Base-by-base conservation (phyloP, 2,113 vertebrate genomes). In the Sturnus vulgaris region DNA sequence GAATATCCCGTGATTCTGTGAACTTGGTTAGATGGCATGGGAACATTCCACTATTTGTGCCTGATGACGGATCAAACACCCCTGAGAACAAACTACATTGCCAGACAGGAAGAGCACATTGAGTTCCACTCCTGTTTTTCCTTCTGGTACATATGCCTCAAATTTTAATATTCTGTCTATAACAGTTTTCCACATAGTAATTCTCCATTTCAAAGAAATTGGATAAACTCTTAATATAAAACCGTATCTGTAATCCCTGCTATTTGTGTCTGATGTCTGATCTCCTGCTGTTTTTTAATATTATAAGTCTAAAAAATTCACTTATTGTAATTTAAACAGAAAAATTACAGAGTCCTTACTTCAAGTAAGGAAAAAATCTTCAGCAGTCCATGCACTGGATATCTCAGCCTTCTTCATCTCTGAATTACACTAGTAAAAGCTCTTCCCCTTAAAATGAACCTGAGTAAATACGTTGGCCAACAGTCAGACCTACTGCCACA, bases 11-110 rank as follows among this genome's bases (percentile, higher is more conserved):
- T 61, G 55, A 53, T 33, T 61, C 33, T 39, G 12, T 46, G 55
- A 71, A 50, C n/a, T 50, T 2, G 0, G 18, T 65, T 50, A 53
- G 33, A 39, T 0, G 0, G 37, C 50, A 57, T 1, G 1, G 27
- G 33, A 86, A 28, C 55, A 63, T 53, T 42, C 22, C 30, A 52
- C 33, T 61, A 35, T 5, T 64, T 40, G 35, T 31, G 61, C 17
- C 21, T 23, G 12, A 30, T 20, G 22, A 60, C 40, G 24, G n/a
- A 88, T 42, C 7, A 8, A 63, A 61, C 22, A 35, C 19, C 7
- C 13, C 16, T 22, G 50, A 59, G 79, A 49, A 56, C 17, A 68
- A 84, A 76, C 13, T 25, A 56, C 3, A 1, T 3, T 82, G 53
- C 28, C 6, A 3, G 60, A 69, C 11, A 47, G n/a, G 21, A 78